Evolutionary conservation across 1,140 invertebrate species (phyloP).

Genomic region (Dryas iulia): DNA sequence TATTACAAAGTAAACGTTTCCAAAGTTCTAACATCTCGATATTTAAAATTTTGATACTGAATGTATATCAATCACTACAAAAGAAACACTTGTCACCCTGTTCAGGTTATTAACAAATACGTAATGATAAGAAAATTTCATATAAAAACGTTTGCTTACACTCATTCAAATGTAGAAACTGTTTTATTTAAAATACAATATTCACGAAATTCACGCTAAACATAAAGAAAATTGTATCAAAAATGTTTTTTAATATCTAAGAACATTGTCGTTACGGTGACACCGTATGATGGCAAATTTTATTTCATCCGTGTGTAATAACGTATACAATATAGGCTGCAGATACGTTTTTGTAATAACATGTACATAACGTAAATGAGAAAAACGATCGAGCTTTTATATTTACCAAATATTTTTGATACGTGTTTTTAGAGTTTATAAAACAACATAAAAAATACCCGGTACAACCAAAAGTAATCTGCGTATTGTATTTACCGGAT

Average conservation of each 20-base stretch:
- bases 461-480: not conserved
- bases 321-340: slow-evolving; percentile 1
- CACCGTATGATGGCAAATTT: slow-evolving; percentile 3
- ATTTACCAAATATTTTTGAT: not conserved
- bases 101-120: no score
- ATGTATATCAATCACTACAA: no score
- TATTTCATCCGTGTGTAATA: slow-evolving; percentile 1
- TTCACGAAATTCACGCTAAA: no score
- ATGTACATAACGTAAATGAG: not conserved
- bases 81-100: no score
- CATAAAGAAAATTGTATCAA: no score
- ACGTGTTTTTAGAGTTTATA: not conserved
- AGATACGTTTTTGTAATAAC: slow-evolving; percentile 1
- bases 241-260: not conserved
- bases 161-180: no score
- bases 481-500: not conserved
- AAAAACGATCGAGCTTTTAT: slow-evolving; percentile 3
- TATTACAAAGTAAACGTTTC: no score
- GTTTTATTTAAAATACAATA: no score
- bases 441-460: not conserved
- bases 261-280: not conserved
- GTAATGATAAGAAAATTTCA: no score
- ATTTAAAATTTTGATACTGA: no score
- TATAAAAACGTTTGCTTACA: no score
- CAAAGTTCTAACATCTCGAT: no score